phyloP scores from a whole-genome alignment of 1,140 invertebrate genomes.

The Gonatopus flavifemur region DNA sequence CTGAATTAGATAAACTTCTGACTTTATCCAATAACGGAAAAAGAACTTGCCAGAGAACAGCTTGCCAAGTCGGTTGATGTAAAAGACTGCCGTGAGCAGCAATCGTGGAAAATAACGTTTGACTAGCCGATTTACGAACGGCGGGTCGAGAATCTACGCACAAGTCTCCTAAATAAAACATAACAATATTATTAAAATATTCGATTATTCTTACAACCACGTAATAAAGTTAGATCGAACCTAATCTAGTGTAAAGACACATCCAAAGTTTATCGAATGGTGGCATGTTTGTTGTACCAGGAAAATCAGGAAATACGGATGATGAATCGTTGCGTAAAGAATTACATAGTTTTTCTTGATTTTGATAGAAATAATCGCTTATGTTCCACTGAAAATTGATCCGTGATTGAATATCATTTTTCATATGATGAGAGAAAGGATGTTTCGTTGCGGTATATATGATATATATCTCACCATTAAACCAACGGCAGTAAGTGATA shows the following conservation, averaged over 20 bases:
- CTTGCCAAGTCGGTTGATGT: slow-evolving; percentile 86
- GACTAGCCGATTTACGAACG: slow-evolving; percentile 95
- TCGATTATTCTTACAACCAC: background rate
- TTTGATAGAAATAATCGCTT: slow-evolving; percentile 95
- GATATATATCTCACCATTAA: slow-evolving; percentile 74
- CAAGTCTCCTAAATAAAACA: slow-evolving; percentile 69
- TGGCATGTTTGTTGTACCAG: slow-evolving; percentile 80
- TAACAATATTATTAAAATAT: slow-evolving; percentile 4
- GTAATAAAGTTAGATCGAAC: slow-evolving; percentile 46
- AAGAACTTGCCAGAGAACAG: slow-evolving; percentile 87
- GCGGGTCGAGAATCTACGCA: slow-evolving; percentile 95
- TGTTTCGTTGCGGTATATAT: background rate
- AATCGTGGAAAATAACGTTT: slow-evolving; percentile 97
- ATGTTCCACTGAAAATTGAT: slow-evolving; percentile 93
- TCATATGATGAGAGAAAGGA: slow-evolving; percentile 3
- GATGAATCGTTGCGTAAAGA: slow-evolving; percentile 68
- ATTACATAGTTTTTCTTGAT: slow-evolving; percentile 82
- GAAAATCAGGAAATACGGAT: slow-evolving; percentile 79
- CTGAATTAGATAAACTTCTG: slow-evolving; percentile 82
- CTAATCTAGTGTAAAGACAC: slow-evolving; percentile 87
- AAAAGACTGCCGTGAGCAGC: slow-evolving; percentile 90
- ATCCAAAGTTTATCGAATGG: slow-evolving; percentile 95
- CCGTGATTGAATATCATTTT: slow-evolving; percentile 28
- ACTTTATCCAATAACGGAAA: slow-evolving; percentile 96
- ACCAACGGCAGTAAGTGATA: slow-evolving; percentile 96